Percentiles rank a stretch among this genome's conserved stretches.
These are phyloP conservation scores for Hedychridium roseum DNA, from an alignment of 2,888 invertebrate genomes.

Conservation along the genomic window DNA sequence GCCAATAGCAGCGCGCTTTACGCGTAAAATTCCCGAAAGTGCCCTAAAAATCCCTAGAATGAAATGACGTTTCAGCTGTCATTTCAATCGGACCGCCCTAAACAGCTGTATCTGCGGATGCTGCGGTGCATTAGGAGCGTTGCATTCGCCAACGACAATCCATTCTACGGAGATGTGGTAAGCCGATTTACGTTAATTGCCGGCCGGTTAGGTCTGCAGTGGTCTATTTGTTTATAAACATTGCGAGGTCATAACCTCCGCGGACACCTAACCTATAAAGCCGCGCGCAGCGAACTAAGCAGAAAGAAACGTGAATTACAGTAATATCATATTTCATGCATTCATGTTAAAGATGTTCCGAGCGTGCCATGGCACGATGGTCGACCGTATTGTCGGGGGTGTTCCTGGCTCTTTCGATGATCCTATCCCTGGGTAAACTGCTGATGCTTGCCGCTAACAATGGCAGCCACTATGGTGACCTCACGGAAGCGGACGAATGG, in stretches of 20 bases:
- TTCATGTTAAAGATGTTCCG: conserved; percentile 40
- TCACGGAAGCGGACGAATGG: conserved; percentile 77
- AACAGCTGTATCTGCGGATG: too few relatives aligned
- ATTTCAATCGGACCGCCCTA: too few relatives aligned
- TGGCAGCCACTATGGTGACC: conserved; percentile 66
- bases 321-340: too few relatives aligned
- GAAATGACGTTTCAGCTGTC: too few relatives aligned
- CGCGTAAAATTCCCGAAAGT: too few relatives aligned
- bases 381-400: conserved; percentile 60
- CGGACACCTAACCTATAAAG: conserved; percentile 27
- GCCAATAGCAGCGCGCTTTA: too few relatives aligned
- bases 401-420: conserved; percentile 60
- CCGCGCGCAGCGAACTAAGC: conserved; percentile 1
- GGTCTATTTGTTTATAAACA: conserved; percentile 48
- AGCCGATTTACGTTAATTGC: conserved; percentile 19
- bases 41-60: too few relatives aligned
- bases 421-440: conserved; percentile 58
- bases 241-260: conserved; percentile 38
- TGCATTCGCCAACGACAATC: too few relatives aligned
- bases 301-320: too few relatives aligned
- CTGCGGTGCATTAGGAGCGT: too few relatives aligned
- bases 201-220: conserved; percentile 12
- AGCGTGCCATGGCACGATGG: conserved; percentile 60
- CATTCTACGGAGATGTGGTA: conserved; percentile 45
- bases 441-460: conserved; percentile 57